Evolutionary conservation across 1,140 invertebrate species (phyloP).

Genomic region (Kradibia gibbosae): DNA sequence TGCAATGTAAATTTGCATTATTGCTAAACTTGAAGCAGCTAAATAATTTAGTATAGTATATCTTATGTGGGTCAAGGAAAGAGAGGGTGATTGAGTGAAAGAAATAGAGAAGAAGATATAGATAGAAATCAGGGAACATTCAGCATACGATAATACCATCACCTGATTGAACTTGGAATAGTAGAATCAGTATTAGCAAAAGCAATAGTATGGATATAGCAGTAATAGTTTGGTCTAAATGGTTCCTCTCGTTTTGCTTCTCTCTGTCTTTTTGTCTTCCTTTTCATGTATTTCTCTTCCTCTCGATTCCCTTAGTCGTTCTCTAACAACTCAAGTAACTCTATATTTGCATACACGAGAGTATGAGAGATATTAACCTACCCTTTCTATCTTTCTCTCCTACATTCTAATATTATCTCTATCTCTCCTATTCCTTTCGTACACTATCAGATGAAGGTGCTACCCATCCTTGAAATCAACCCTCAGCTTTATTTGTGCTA

Average conservation of each 20-base stretch:
- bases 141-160: conserved; percentile 62
- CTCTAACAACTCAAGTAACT: conserved; percentile 55
- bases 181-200: conserved; percentile 20
- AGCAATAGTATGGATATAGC: neutral
- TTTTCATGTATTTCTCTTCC: neutral
- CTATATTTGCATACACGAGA: conserved; percentile 54
- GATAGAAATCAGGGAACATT: conserved; percentile 50
- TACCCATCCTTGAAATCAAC: conserved; percentile 9
- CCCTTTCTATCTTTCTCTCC: conserved; percentile 45
- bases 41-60: too few species aligned
- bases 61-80: neutral
- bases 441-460: neutral
- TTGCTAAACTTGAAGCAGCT: too few species aligned
- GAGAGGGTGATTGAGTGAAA: conserved; percentile 48
- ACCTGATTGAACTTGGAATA: conserved; percentile 60
- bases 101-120: neutral
- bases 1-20: too few species aligned
- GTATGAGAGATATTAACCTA: conserved; percentile 35
- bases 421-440: conserved; percentile 28
- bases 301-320: neutral
- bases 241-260: conserved; percentile 59
- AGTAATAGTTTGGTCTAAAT: conserved; percentile 54
- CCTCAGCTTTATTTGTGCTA: neutral
- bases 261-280: conserved; percentile 43
- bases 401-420: conserved; percentile 36